These are phyloP conservation scores for Monarcha castaneiventris DNA, from an alignment of 2,113 vertebrate genomes.

Conservation along the genomic window DNA sequence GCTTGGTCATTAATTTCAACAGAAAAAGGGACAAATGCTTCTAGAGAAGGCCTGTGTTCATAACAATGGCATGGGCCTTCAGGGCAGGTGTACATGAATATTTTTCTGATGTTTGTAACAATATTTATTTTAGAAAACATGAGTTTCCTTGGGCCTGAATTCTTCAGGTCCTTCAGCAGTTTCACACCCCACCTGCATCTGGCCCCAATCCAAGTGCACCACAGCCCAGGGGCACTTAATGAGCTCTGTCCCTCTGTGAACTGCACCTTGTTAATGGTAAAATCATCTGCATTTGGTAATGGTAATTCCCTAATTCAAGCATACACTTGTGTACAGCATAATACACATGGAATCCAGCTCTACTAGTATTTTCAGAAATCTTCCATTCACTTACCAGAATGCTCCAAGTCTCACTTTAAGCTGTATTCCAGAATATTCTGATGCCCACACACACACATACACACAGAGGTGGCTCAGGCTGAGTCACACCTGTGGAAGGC, in stretches of 20 bases:
- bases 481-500: not conserved
- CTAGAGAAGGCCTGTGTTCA: not conserved
- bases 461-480: not conserved
- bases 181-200: not conserved
- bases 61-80: not conserved
- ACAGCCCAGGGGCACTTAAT: not conserved
- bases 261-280: not conserved
- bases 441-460: not conserved
- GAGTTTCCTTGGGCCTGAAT: rapidly evolving
- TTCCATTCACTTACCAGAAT: not conserved
- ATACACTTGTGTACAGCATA: not conserved
- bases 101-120: not conserved
- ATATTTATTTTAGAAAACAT: not conserved
- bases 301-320: not conserved
- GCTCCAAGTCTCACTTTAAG: not conserved
- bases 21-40: not conserved
- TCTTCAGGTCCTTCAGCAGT: not conserved
- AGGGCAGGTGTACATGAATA: not conserved
- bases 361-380: not conserved
- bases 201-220: not conserved
- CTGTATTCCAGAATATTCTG: not conserved
- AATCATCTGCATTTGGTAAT: not conserved
- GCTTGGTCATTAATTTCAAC: not conserved
- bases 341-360: not conserved
- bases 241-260: not conserved